Base-by-base conservation (phyloP, 2,113 vertebrate genomes). In the Rhagologus leucostigma region DNA sequence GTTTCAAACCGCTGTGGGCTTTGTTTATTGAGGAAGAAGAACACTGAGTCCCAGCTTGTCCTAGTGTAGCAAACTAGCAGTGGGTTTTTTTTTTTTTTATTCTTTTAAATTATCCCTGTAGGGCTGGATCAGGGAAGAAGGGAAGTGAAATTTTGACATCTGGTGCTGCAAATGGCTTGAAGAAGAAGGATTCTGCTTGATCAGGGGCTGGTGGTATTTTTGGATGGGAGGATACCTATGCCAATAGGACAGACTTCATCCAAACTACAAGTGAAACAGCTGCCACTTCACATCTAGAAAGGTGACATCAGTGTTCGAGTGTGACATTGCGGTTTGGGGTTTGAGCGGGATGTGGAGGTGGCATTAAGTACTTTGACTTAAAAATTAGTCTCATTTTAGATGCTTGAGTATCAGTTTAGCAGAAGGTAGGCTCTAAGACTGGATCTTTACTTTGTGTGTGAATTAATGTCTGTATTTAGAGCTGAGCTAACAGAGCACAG, bases 231-330 rank as follows among this genome's bases (percentile, higher is more conserved):
- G 21, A 64, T 50, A 7, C 20, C 35, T 50, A 2, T 59, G 44
- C 65, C 37, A 49, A 13, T 56, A 81, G 74, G 55, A 10, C 35
- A 23, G 24, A 18, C 7, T 80, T 26, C 4, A 6, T 81, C 56
- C 65, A 81, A 90, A 65, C 37, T 52, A 27, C 27, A 42, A 65
- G 68, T 64, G 73, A 93, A 91, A 84, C 9, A 92, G 69, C 73
- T 78, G 50, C 69, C 37, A 47, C 46, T 74, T 81, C 60, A 35
- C 30, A 67, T 83, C 71, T 68, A 64, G 91, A 73, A 80, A 80
- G 19, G 23, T 56, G 30, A 52, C 30, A 77, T 22, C 82, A 50
- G 37, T 47, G 55, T 20, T 69, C 27, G 79, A 29, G 22, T 29
- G 29, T 71, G 44, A 23, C 17, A 7, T 8, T 76, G 42, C 1